A percentile compares a stretch with the other conserved stretches of the same genome.
Conservation (phyloP, 2,797 vertebrate species). For the Diceros bicornis region DNA sequence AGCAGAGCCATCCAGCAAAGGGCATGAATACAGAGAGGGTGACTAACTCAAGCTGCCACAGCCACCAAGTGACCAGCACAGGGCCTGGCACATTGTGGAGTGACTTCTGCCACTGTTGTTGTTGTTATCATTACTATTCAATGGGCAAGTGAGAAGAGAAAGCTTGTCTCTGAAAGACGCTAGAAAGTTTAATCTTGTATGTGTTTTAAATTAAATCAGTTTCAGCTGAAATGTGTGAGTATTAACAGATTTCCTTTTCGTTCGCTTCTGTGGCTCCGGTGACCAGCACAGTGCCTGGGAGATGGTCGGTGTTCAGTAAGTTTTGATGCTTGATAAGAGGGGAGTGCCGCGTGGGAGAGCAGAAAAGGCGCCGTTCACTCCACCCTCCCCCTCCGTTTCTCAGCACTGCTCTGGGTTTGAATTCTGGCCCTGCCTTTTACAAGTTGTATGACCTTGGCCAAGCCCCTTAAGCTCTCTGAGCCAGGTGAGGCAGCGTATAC, state of each 20-base stretch:
- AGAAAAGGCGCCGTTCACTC: not conserved
- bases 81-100: too few relatives aligned
- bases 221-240: not conserved
- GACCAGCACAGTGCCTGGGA: not conserved
- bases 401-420: not conserved
- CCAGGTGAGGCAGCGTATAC: not conserved
- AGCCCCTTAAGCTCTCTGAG: not conserved
- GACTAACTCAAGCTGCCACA: not conserved
- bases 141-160: not conserved
- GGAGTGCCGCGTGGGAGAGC: not conserved
- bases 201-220: not conserved
- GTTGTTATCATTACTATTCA: too few relatives aligned
- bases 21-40: not conserved
- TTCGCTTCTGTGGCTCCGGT: not conserved
- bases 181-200: not conserved
- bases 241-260: not conserved
- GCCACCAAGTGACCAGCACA: not conserved
- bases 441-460: not conserved
- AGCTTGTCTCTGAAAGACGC: not conserved
- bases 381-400: not conserved
- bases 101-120: not conserved
- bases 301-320: not conserved
- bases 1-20: not conserved
- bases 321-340: not conserved
- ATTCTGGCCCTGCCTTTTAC: not conserved